Base-by-base conservation (phyloP, 53 echinoderm and acorn worm genomes). In the Paelopatides confundens region DNA sequence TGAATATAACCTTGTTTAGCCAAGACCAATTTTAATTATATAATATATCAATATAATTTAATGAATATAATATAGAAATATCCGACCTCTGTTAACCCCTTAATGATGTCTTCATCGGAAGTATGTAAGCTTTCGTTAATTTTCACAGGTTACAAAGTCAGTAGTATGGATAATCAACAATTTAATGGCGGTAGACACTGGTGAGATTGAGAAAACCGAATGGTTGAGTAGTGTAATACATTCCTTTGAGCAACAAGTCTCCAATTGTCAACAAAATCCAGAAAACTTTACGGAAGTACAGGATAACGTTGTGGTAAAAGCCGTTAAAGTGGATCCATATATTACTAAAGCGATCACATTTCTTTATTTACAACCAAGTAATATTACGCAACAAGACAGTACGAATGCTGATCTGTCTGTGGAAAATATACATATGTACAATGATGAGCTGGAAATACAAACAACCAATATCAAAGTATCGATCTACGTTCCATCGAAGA, bases 161-260 rank as follows among this genome's bases (percentile, higher is more conserved):
- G n/a, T n/a, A n/a, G n/a, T n/a, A n/a, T n/a, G n/a, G n/a, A n/a
- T n/a, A n/a, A n/a, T n/a, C n/a, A n/a, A n/a, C n/a, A n/a, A n/a
- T n/a, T n/a, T n/a, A n/a, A n/a, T n/a, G n/a, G n/a, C n/a, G n/a
- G n/a, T n/a, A n/a, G n/a, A n/a, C n/a, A n/a, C n/a, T n/a, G n/a
- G n/a, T n/a, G n/a, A n/a, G n/a, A n/a, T n/a, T n/a, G n/a, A n/a
- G n/a, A n/a, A n/a, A n/a, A n/a, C n/a, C n/a, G n/a, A n/a, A n/a
- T n/a, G n/a, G n/a, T n/a, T n/a, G n/a, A n/a, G n/a, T n/a, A n/a
- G n/a, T n/a, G n/a, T n/a, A n/a, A n/a, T n/a, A n/a, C n/a, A n/a
- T n/a, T n/a, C n/a, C n/a, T n/a, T n/a, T n/a, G 76, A 76, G 30
- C 43, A 76, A 46, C 76, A 76, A 48, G 49, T 76, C 18, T 76